These are phyloP conservation scores for Diploscapter pachys DNA, from an alignment of 1,140 invertebrate species.

Conservation along the genomic window DNA sequence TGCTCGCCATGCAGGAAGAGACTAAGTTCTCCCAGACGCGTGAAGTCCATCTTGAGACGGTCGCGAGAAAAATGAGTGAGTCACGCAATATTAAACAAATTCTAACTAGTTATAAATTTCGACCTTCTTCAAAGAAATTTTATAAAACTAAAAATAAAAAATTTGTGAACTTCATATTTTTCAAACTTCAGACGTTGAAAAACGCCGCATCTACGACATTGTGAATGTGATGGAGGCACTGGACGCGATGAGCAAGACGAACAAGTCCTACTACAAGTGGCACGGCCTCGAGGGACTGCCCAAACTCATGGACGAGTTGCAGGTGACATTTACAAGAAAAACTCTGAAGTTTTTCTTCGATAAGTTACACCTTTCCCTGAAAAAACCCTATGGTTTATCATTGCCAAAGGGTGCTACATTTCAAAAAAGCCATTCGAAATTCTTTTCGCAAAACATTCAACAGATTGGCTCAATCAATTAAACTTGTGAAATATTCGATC, in stretches of 20 bases:
- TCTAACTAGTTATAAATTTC: too few species aligned
- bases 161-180: constrained; percentile 15
- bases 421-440: too few species aligned
- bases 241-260: constrained; percentile 57
- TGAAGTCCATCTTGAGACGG: constrained; percentile 50
- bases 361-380: too few species aligned
- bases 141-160: constrained; percentile 29
- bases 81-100: not conserved
- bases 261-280: constrained; percentile 55
- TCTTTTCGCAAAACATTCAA: too few species aligned
- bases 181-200: constrained; percentile 43
- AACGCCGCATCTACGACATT: constrained; percentile 50
- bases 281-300: constrained; percentile 47
- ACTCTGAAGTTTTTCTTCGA: too few species aligned
- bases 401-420: too few species aligned
- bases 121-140: too few species aligned
- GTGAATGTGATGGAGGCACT: constrained; percentile 58
- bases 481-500: too few species aligned
- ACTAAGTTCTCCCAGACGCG: constrained; percentile 2
- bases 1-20: constrained; percentile 31
- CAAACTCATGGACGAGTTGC: constrained; percentile 45
- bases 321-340: constrained; percentile 27
- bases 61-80: constrained; percentile 55
- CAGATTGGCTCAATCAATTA: too few species aligned
- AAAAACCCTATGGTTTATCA: too few species aligned